Evolutionary conservation across 2,113 vertebrate genomes (phyloP).

Genomic region (Corythornis vintsioides): DNA sequence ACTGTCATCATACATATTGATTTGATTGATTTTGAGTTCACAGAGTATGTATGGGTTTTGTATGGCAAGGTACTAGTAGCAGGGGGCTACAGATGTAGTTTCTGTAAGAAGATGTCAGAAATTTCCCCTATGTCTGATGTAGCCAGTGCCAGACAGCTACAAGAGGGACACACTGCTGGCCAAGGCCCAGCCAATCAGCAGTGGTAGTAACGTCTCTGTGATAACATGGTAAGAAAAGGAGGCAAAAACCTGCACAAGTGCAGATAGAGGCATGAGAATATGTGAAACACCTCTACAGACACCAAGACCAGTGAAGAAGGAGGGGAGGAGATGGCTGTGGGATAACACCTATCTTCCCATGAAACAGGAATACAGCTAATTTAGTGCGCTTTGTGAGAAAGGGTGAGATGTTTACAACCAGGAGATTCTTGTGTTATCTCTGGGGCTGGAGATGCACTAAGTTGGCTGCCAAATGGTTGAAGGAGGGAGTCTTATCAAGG

Average conservation of each 20-base stretch:
- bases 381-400: too few species aligned
- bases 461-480: too few species aligned
- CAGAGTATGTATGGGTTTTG: background rate
- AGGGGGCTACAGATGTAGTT: background rate
- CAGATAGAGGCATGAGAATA: background rate
- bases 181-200: background rate
- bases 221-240: background rate
- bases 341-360: too few species aligned
- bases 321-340: background rate
- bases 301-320: background rate
- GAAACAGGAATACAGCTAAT: too few species aligned
- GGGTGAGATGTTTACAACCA: too few species aligned
- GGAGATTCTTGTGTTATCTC: too few species aligned
- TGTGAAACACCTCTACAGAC: background rate
- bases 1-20: background rate
- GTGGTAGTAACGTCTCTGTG: background rate
- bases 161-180: background rate
- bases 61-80: background rate
- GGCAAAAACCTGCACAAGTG: background rate
- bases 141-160: background rate
- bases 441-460: too few species aligned
- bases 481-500: too few species aligned
- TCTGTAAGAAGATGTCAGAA: background rate
- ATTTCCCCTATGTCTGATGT: background rate
- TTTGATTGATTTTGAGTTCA: too few species aligned